Evolutionary conservation across 2,113 vertebrate species (phyloP).

Genomic region (Eptesicus fuscus): DNA sequence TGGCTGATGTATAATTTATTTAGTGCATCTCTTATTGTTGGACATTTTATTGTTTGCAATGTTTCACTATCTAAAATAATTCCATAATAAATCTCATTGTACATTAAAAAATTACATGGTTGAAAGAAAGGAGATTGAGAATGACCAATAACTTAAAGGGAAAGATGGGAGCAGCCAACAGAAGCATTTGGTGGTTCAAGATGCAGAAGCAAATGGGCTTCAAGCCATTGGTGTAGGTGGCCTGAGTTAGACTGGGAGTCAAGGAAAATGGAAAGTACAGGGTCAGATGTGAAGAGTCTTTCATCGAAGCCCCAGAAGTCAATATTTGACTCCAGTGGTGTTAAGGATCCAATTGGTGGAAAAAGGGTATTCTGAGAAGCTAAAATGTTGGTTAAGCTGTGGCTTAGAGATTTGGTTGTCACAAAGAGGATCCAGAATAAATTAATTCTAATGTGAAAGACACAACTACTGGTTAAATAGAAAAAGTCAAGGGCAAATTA

Average conservation of each 20-base stretch:
- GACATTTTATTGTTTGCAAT: background rate
- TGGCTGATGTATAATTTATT: background rate
- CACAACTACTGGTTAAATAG: background rate
- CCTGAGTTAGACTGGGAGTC: background rate
- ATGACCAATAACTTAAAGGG: background rate
- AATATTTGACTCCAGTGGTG: background rate
- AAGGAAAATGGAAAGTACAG: background rate
- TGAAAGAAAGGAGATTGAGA: background rate
- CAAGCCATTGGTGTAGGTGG: background rate
- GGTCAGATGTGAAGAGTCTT: background rate
- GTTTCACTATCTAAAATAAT: background rate
- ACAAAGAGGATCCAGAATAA: background rate
- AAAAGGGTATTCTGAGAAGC: background rate
- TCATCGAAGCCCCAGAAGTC: background rate
- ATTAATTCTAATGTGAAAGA: no score
- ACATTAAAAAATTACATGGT: background rate
- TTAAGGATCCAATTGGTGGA: background rate
- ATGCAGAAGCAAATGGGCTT: background rate
- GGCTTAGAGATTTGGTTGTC: background rate
- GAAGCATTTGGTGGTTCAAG: no score
- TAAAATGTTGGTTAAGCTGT: background rate
- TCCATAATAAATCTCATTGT: background rate
- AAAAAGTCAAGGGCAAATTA: background rate
- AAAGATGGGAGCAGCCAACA: background rate
- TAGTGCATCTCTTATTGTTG: background rate